A percentile compares a stretch with the other conserved stretches of the same genome.
Conservation (phyloP, 2,888 invertebrate genomes). For the Diploptera punctata region DNA sequence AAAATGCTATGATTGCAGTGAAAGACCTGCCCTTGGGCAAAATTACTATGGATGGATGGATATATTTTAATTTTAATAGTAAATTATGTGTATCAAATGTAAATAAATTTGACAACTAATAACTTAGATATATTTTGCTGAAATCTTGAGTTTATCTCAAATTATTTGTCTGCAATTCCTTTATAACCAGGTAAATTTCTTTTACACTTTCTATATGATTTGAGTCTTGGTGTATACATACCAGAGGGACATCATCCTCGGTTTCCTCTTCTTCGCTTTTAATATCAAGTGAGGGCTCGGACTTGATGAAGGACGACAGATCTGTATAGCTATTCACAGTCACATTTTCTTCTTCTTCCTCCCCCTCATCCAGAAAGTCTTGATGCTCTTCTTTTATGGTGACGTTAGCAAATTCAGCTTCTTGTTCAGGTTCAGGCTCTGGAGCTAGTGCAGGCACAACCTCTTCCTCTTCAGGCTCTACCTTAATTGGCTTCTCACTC, state of each 20-base stretch:
- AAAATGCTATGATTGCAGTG: too few relatives aligned
- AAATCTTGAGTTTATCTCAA: too few relatives aligned
- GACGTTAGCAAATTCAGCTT: slow-evolving; percentile 54
- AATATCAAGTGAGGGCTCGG: background rate
- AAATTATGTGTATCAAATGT: too few relatives aligned
- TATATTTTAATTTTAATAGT: too few relatives aligned
- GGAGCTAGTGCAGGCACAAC: background rate
- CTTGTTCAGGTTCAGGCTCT: slow-evolving; percentile 40
- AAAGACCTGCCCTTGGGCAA: too few relatives aligned
- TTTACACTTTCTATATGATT: too few relatives aligned
- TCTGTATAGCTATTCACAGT: background rate
- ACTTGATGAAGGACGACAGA: slow-evolving; percentile 5
- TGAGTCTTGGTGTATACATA: too few relatives aligned
- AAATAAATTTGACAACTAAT: too few relatives aligned
- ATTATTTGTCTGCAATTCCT: too few relatives aligned
- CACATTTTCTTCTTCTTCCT: background rate
- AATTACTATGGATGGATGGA: too few relatives aligned
- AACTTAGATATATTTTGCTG: too few relatives aligned
- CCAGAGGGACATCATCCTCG: slow-evolving; percentile 63
- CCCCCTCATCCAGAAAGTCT: slow-evolving; percentile 23
- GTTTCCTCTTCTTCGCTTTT: slow-evolving; percentile 43
- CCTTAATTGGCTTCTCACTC: slow-evolving; percentile 31
- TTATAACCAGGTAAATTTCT: too few relatives aligned
- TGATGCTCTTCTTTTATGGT: slow-evolving; percentile 57
- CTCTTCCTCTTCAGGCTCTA: slow-evolving; percentile 14